Conservation (phyloP, 2,888 invertebrate genomes). For the Caenorhabditis macrosperma region DNA sequence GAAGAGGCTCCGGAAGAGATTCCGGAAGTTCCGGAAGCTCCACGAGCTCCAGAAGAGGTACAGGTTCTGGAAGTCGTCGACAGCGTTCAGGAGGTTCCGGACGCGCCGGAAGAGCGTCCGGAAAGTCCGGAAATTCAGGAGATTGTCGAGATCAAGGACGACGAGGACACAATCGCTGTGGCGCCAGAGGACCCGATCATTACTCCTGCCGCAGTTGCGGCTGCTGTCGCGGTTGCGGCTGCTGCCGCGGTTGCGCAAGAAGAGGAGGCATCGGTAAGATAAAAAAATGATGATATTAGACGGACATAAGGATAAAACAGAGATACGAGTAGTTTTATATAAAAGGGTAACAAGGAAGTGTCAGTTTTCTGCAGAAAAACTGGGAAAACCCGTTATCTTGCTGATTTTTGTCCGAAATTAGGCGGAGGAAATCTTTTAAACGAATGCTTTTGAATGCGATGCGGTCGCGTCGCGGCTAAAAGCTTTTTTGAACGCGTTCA, state of each 20-base stretch:
- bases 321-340: too few species aligned
- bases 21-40: background rate
- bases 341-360: too few species aligned
- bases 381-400: too few species aligned
- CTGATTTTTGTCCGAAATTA: too few species aligned
- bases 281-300: too few species aligned
- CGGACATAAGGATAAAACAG: too few species aligned
- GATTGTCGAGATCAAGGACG: background rate
- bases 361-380: too few species aligned
- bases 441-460: too few species aligned
- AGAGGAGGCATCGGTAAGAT: background rate
- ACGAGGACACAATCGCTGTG: background rate
- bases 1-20: background rate
- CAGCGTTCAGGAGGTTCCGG: too few species aligned
- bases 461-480: too few species aligned
- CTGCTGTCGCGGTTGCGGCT: background rate
- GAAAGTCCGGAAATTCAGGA: background rate
- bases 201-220: background rate
- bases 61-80: background rate
- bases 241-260: background rate
- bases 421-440: too few species aligned
- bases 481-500: too few species aligned
- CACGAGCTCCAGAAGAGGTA: slow-evolving; percentile 1
- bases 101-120: background rate
- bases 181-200: background rate